These are phyloP conservation scores for Ia io DNA, from an alignment of 2,113 vertebrate species.

Conservation along the genomic window DNA sequence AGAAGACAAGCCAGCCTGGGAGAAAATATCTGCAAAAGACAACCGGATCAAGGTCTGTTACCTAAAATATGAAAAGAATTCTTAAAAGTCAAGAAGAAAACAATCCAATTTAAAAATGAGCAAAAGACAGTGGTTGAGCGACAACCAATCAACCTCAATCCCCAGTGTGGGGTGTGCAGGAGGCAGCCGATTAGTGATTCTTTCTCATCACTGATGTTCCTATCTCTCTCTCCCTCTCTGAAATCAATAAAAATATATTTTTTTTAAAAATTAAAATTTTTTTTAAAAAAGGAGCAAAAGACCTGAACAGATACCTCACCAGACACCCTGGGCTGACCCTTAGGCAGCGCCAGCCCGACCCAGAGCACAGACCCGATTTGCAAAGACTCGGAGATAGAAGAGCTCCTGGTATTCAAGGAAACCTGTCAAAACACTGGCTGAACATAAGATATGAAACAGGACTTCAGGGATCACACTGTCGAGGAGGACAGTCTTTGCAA, in stretches of 20 bases:
- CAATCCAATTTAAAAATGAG: background rate
- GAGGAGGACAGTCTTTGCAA: background rate
- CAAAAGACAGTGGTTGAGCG: background rate
- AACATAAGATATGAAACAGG: background rate
- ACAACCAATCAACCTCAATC: no score
- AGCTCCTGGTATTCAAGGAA: background rate
- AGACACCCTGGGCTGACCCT: background rate
- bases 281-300: background rate
- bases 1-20: no score
- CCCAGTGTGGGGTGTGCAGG: no score
- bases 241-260: no score
- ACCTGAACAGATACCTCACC: background rate
- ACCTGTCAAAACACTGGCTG: background rate
- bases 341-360: background rate
- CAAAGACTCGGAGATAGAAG: background rate
- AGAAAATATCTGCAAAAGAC: background rate
- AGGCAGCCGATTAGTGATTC: no score
- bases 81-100: background rate
- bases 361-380: background rate
- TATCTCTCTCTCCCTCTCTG: no score
- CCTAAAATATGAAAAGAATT: no score
- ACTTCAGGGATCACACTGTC: background rate
- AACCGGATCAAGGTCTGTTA: background rate
- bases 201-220: no score
- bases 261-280: no score